A percentile compares a stretch with the other conserved stretches of the same genome.
phyloP scores from a whole-genome alignment of 2,888 invertebrate genomes.

The Coleophora deauratella region DNA sequence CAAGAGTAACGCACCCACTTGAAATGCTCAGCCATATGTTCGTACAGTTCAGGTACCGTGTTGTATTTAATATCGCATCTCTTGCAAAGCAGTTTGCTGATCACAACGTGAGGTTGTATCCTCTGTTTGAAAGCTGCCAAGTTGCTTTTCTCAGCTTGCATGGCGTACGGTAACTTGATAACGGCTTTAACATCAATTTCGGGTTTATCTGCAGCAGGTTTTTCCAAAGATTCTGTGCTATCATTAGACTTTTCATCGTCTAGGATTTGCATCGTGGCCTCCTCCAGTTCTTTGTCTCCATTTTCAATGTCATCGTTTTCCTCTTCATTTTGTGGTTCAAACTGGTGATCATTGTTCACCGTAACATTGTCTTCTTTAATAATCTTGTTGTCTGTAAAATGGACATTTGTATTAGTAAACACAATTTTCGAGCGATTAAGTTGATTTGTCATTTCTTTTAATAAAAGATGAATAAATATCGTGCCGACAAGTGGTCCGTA shows the following conservation, averaged over 20 bases:
- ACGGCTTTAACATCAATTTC: constrained; percentile 18
- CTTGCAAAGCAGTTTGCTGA: constrained; percentile 59
- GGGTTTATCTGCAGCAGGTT: constrained; percentile 10
- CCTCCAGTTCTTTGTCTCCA: constrained; percentile 8
- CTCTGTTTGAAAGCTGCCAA: constrained; percentile 47
- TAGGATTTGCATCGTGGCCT: constrained; percentile 26
- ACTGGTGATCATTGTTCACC: background rate
- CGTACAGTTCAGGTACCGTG: constrained; percentile 65
- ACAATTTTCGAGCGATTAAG: too few relatives aligned
- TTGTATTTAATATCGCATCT: constrained; percentile 66
- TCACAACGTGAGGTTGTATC: constrained; percentile 52
- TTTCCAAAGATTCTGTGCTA: constrained; percentile 30
- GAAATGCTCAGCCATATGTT: constrained; percentile 78
- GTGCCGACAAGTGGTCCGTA: too few relatives aligned
- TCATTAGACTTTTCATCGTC: constrained; percentile 32
- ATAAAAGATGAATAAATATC: too few relatives aligned
- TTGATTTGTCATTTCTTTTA: too few relatives aligned
- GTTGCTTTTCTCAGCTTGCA: constrained; percentile 54
- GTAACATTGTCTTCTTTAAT: too few relatives aligned
- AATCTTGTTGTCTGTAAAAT: too few relatives aligned
- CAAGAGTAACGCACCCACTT: constrained; percentile 85
- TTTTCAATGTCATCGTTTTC: background rate
- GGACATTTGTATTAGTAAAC: too few relatives aligned
- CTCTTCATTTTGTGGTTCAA: too few relatives aligned
- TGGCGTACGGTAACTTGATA: constrained; percentile 43